These are phyloP conservation scores for Manis javanica DNA, from an alignment of 2,797 vertebrate species.

Conservation along the genomic window DNA sequence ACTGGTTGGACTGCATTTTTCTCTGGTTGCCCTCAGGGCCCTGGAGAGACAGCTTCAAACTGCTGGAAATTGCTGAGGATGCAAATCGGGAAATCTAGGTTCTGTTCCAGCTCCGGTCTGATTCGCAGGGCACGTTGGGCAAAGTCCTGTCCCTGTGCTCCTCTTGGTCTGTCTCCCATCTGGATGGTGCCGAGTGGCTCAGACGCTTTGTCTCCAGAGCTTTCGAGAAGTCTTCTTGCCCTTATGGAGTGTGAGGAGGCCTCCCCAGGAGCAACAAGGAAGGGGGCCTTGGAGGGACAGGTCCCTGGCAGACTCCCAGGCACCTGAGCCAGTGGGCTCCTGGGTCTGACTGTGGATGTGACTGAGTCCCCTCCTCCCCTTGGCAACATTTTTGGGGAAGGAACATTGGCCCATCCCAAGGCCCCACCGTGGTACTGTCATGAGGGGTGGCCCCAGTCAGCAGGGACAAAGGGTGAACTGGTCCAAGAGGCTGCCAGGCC, in stretches of 20 bases:
- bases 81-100: background rate
- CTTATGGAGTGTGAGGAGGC: background rate
- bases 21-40: slow-evolving; percentile 39
- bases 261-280: too few relatives aligned
- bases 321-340: background rate
- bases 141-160: background rate
- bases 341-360: background rate
- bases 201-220: background rate
- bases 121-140: background rate
- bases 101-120: background rate
- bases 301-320: background rate
- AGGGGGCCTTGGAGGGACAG: background rate
- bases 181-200: rapidly evolving
- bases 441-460: background rate
- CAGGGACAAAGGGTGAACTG: background rate
- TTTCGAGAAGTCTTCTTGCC: background rate
- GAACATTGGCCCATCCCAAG: background rate
- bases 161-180: background rate
- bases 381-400: background rate
- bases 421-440: background rate
- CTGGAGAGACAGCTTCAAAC: slow-evolving; percentile 58
- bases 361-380: background rate
- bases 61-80: background rate
- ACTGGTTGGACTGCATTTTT: slow-evolving; percentile 80
- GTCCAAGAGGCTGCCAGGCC: background rate